Conservation (phyloP, 2,888 invertebrate species). For the Frankliniella intonsa region DNA sequence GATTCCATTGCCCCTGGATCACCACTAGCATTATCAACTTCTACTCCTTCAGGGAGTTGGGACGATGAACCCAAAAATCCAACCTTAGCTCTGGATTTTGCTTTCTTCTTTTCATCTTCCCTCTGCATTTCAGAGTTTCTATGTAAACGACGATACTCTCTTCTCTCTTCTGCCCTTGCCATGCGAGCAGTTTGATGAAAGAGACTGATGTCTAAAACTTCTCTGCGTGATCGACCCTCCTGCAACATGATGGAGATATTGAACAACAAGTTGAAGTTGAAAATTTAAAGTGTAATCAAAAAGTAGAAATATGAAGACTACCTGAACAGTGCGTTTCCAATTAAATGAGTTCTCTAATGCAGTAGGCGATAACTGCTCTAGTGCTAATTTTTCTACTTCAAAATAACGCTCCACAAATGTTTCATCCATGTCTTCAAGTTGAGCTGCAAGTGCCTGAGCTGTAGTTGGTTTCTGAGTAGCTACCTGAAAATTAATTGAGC, state of each 20-base stretch:
- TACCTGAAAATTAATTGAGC: background rate
- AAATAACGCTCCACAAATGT: background rate
- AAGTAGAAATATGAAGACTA: background rate
- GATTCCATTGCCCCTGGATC: background rate
- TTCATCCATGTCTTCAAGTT: constrained; percentile 11
- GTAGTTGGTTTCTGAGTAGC: background rate
- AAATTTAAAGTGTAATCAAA: too few relatives aligned
- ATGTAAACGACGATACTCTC: background rate
- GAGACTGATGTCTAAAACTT: background rate
- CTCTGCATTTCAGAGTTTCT: background rate
- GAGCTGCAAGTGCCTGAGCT: background rate
- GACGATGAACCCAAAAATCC: constrained; percentile 8
- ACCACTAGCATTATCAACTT: background rate
- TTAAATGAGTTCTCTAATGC: background rate
- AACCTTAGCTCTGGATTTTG: background rate
- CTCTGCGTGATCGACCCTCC: background rate
- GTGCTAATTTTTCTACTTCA: constrained; percentile 5
- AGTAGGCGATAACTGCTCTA: background rate
- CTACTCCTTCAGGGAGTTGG: background rate
- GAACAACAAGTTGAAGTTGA: too few relatives aligned
- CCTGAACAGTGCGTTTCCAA: background rate
- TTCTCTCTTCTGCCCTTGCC: background rate
- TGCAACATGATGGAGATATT: background rate
- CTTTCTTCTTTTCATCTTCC: constrained; percentile 3
- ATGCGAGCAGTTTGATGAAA: constrained; percentile 6